Evolutionary conservation across 2,888 invertebrate genomes (phyloP).

Genomic region (Cerastoderma edule): DNA sequence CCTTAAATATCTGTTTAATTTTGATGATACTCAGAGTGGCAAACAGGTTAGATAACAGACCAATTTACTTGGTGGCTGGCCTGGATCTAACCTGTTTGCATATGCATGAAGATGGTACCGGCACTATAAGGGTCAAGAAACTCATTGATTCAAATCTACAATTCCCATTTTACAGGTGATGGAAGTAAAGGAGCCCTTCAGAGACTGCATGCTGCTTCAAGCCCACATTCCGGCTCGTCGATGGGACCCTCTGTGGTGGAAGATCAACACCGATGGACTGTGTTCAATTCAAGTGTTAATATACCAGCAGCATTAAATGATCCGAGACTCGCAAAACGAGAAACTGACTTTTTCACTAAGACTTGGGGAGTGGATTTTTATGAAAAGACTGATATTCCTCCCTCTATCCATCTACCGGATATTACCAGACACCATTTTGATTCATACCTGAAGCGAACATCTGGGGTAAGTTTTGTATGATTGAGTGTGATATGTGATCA

Average conservation of each 20-base stretch:
- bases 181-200: slow-evolving; percentile 37
- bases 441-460: slow-evolving; percentile 90
- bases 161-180: slow-evolving; percentile 3
- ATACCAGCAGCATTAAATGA: slow-evolving; percentile 98
- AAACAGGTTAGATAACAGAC: no score
- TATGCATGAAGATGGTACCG: no score
- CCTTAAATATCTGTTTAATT: no score
- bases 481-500: not conserved
- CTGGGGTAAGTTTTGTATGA: slow-evolving; percentile 78
- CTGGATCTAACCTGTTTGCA: no score
- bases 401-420: slow-evolving; percentile 92
- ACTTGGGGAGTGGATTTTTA: slow-evolving; percentile 98
- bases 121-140: no score
- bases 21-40: no score
- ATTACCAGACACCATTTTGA: slow-evolving; percentile 94
- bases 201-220: slow-evolving; percentile 38
- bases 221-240: slow-evolving; percentile 34
- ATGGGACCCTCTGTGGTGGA: slow-evolving; percentile 80
- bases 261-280: slow-evolving; percentile 88
- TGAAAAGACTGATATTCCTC: slow-evolving; percentile 91
- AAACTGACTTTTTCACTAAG: slow-evolving; percentile 94
- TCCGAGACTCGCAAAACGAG: slow-evolving; percentile 91
- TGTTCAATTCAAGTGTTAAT: slow-evolving; percentile 96
- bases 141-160: no score
- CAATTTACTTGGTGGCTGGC: no score